Percentiles rank a stretch among this genome's conserved stretches.
Conservation (phyloP, 2,113 vertebrate genomes). For the Mesitornis unicolor region DNA sequence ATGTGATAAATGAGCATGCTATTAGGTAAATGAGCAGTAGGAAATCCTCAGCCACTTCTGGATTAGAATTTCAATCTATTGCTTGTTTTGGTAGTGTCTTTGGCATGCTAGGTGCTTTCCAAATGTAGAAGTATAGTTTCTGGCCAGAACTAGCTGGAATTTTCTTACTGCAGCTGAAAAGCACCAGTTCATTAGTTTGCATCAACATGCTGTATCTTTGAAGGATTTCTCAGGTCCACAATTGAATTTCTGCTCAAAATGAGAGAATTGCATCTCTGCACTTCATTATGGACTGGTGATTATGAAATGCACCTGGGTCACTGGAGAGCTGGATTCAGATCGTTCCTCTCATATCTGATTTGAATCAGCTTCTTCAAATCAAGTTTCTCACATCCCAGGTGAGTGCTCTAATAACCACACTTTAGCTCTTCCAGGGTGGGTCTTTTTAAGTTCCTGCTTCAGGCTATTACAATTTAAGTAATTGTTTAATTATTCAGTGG, state of each 20-base stretch:
- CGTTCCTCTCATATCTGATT: background rate
- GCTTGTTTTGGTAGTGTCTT: constrained; percentile 31
- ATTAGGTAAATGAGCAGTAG: background rate
- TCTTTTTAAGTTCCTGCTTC: constrained; percentile 12
- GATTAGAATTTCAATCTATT: background rate
- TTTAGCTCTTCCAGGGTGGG: background rate
- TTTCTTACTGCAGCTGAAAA: constrained; percentile 42
- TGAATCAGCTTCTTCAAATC: constrained; percentile 46
- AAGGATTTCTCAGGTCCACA: constrained; percentile 43
- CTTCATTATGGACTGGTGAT: constrained; percentile 49
- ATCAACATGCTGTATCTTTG: constrained; percentile 32
- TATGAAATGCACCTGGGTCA: constrained; percentile 60
- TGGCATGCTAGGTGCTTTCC: constrained; percentile 35
- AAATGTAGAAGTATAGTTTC: constrained; percentile 34
- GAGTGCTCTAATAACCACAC: background rate
- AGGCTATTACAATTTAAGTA: constrained; percentile 5
- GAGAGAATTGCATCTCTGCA: constrained; percentile 46
- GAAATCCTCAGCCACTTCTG: constrained; percentile 37
- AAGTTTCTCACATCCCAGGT: constrained; percentile 41
- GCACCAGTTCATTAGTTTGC: constrained; percentile 51
- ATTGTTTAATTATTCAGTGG: background rate
- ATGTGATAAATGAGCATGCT: background rate
- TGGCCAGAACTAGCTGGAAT: constrained; percentile 39
- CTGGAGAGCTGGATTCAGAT: constrained; percentile 41
- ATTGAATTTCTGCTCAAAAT: constrained; percentile 57